A percentile compares a stretch with the other conserved stretches of the same genome.
Evolutionary conservation across 1,140 invertebrate species (phyloP).

Genomic region (Chironomus tepperi): DNA sequence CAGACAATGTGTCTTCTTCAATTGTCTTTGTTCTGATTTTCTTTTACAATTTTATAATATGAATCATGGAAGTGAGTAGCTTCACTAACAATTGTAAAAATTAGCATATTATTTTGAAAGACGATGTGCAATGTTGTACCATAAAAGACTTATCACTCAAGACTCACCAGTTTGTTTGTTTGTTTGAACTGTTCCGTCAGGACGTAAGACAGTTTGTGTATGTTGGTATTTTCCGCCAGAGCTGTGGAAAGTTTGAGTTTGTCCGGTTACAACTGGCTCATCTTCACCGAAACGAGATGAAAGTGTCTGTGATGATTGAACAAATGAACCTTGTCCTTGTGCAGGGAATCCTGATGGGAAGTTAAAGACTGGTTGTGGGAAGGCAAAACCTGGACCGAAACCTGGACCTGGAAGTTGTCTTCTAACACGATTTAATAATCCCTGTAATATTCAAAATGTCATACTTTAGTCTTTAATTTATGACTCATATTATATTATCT

Average conservation of each 20-base stretch:
- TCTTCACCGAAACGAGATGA: neutral
- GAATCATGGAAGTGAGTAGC: neutral
- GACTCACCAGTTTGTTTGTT: neutral
- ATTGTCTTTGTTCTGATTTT: neutral
- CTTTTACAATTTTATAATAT: neutral
- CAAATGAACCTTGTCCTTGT: neutral
- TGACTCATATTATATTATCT: neutral
- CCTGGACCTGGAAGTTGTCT: constrained; percentile 17
- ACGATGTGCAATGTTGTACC: neutral
- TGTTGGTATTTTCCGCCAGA: neutral
- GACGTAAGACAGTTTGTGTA: neutral
- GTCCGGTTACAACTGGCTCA: neutral
- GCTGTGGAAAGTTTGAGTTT: neutral
- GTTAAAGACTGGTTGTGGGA: neutral
- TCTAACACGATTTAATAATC: neutral
- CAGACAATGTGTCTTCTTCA: neutral
- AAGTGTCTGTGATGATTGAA: neutral
- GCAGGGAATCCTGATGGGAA: neutral
- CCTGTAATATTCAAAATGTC: neutral
- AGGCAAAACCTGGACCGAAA: neutral
- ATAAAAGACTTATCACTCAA: neutral
- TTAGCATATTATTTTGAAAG: neutral
- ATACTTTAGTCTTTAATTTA: neutral
- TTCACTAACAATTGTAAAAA: neutral
- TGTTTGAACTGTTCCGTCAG: neutral